These are phyloP conservation scores for Lepus timidus DNA, from an alignment of 2,113 vertebrate species.

Conservation along the genomic window DNA sequence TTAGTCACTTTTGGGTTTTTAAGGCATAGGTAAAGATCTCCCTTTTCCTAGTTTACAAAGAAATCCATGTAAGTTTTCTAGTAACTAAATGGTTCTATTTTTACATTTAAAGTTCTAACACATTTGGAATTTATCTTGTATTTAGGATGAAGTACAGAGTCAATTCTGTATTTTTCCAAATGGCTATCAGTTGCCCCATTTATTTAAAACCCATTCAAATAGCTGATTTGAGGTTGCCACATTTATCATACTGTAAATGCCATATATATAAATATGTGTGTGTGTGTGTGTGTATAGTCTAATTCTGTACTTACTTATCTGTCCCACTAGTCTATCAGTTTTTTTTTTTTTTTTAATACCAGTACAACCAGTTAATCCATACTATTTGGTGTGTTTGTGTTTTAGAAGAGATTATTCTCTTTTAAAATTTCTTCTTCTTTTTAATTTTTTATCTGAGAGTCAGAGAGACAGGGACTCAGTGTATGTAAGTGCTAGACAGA, in stretches of 20 bases:
- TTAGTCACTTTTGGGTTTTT: slow-evolving; percentile 36
- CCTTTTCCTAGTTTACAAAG: slow-evolving; percentile 21
- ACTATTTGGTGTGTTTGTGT: too few species aligned
- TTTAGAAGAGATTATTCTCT: too few species aligned
- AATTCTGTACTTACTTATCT: not conserved
- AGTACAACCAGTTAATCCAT: not conserved
- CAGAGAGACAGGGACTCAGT: too few species aligned
- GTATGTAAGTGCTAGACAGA: too few species aligned
- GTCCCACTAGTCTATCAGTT: not conserved
- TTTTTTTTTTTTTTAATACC: not conserved
- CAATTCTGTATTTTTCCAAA: slow-evolving; percentile 47
- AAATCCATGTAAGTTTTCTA: slow-evolving; percentile 29
- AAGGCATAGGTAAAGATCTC: slow-evolving; percentile 12
- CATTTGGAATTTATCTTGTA: slow-evolving; percentile 36
- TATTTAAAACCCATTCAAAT: slow-evolving; percentile 38
- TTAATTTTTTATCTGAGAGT: too few species aligned
- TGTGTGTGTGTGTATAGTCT: not conserved
- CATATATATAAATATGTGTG: not conserved
- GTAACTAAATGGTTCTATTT: slow-evolving; percentile 2
- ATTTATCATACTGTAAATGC: slow-evolving; percentile 35
- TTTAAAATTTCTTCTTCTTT: too few species aligned
- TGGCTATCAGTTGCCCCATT: not conserved
- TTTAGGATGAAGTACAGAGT: slow-evolving; percentile 2
- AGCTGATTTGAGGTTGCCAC: not conserved
- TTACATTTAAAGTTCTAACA: slow-evolving; percentile 46